Percentiles rank a stretch among this genome's conserved stretches.
phyloP scores from a whole-genome alignment of 2,888 invertebrate species.

The Molorchus minor region DNA sequence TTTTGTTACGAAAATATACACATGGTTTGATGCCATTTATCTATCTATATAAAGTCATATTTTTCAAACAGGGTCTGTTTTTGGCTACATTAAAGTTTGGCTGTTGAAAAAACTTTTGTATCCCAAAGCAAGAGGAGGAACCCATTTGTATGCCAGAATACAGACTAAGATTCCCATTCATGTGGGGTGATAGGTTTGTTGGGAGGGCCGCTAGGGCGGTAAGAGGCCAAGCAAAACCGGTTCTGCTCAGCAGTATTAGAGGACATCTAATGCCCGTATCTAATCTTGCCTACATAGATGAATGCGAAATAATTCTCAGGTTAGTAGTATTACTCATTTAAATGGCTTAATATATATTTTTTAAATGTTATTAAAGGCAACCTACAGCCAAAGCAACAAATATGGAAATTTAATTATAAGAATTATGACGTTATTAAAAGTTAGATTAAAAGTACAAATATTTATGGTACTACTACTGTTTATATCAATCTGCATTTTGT shows the following conservation, averaged over 20 bases:
- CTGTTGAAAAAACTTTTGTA: conserved; percentile 74
- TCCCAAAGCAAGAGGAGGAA: conserved; percentile 61
- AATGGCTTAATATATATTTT: too few species aligned
- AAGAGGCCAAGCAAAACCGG: conserved; percentile 70
- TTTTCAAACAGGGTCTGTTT: conserved; percentile 63
- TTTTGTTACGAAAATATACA: too few species aligned
- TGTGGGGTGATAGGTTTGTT: conserved; percentile 73
- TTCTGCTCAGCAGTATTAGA: conserved; percentile 74
- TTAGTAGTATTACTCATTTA: too few species aligned
- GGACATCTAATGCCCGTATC: conserved; percentile 77
- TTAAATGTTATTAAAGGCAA: too few species aligned
- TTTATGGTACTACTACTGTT: too few species aligned
- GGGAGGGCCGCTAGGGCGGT: conserved; percentile 75
- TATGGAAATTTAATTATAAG: too few species aligned
- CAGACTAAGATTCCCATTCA: conserved; percentile 76
- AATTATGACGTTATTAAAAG: too few species aligned
- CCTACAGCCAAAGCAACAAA: too few species aligned
- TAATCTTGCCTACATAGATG: conserved; percentile 72
- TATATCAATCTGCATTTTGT: too few species aligned
- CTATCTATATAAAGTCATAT: not conserved
- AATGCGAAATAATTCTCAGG: conserved; percentile 74
- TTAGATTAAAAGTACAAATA: too few species aligned
- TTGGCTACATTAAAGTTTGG: conserved; percentile 85
- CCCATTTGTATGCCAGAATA: conserved; percentile 71
- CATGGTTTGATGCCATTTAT: too few species aligned